A percentile compares a stretch with the other conserved stretches of the same genome.
Conservation (phyloP, 2,888 invertebrate genomes). For the Nineta flava region DNA sequence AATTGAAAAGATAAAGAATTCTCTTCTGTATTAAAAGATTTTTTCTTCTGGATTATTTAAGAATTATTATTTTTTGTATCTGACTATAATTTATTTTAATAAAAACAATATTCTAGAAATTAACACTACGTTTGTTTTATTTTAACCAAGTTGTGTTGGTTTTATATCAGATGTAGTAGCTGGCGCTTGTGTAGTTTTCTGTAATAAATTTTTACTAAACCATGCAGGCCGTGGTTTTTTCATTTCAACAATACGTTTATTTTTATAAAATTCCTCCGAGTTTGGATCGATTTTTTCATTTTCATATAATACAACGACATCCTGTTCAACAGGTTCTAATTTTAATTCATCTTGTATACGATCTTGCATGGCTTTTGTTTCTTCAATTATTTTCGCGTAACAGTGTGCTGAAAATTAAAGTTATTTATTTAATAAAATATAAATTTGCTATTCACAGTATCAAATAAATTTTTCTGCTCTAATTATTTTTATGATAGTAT, state of each 20-base stretch:
- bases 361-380: constrained; percentile 67
- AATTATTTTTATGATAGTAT: too few species aligned
- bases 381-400: constrained; percentile 63
- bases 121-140: not conserved
- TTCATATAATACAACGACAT: constrained; percentile 73
- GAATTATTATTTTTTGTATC: not conserved
- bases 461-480: not conserved
- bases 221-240: constrained; percentile 70
- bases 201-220: constrained; percentile 74
- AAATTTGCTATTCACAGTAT: not conserved
- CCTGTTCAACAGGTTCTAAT: constrained; percentile 60
- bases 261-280: constrained; percentile 42
- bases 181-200: constrained; percentile 57
- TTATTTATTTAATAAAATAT: not conserved
- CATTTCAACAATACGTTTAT: constrained; percentile 73
- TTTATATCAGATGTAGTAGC: constrained; percentile 57
- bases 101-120: not conserved
- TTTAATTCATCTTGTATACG: constrained; percentile 55
- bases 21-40: not conserved
- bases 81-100: not conserved
- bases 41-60: not conserved
- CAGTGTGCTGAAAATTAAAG: constrained; percentile 51
- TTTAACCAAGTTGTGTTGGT: constrained; percentile 52
- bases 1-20: not conserved
- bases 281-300: constrained; percentile 53